Evolutionary conservation across 2,113 vertebrate genomes (phyloP).

Genomic region (Protobothrops flavoviridis): DNA sequence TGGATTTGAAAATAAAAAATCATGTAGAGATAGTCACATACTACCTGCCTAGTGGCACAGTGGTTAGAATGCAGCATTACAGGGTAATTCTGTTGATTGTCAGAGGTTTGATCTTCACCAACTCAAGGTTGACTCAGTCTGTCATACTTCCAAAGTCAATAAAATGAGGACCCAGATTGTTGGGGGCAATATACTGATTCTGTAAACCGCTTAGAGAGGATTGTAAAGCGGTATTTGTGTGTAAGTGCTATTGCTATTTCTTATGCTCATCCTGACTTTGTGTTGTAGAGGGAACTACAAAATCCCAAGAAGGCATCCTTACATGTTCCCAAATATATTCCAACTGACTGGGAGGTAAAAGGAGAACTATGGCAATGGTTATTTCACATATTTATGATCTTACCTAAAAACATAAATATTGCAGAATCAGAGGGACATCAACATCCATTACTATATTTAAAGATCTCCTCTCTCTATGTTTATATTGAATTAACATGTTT

Average conservation of each 20-base stretch:
- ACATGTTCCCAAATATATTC: background rate
- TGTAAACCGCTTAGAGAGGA: too few relatives aligned
- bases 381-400: background rate
- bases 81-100: too few relatives aligned
- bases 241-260: background rate
- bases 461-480: background rate
- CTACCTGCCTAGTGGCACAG: background rate
- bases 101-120: background rate
- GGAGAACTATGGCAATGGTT: background rate
- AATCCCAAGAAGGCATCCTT: background rate
- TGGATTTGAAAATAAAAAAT: background rate
- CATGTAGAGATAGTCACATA: background rate
- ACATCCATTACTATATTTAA: background rate
- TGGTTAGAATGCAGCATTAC: too few relatives aligned
- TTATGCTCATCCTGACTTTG: background rate
- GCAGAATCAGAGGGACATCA: background rate
- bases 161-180: background rate
- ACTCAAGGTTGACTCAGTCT: background rate
- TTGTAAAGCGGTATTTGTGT: too few relatives aligned
- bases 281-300: background rate
- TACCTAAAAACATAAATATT: background rate
- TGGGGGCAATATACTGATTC: too few relatives aligned
- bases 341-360: background rate
- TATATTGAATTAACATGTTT: background rate
- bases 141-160: background rate